Conservation (phyloP, 2,113 vertebrate genomes). For the Labeo rohita region DNA sequence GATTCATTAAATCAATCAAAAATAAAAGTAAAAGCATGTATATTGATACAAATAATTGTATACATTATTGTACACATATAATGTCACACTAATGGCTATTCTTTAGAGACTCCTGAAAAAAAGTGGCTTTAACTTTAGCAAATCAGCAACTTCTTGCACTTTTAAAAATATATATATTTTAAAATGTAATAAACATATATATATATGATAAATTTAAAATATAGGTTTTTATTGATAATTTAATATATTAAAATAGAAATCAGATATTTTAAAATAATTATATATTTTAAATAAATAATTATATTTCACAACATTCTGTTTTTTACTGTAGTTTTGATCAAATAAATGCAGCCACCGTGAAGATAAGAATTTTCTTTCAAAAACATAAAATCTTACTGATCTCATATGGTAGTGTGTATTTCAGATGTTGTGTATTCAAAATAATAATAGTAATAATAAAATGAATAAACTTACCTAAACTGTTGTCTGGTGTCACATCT, state of each 20-base stretch:
- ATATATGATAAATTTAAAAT: too few species aligned
- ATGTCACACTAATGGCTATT: not conserved
- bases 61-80: too few species aligned
- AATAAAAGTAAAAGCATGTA: not conserved
- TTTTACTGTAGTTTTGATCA: not conserved
- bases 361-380: not conserved
- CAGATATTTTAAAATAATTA: not conserved
- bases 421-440: not conserved
- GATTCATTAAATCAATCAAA: not conserved
- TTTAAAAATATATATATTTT: not conserved
- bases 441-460: not conserved
- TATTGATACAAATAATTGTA: not conserved
- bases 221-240: too few species aligned
- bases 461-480: slow-evolving; percentile 71
- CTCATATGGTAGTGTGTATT: not conserved
- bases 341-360: not conserved
- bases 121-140: not conserved
- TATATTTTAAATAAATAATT: not conserved
- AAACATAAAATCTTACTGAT: not conserved
- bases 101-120: not conserved
- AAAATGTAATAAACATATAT: too few species aligned
- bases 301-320: not conserved
- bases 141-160: not conserved
- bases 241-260: not conserved
- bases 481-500: slow-evolving; percentile 80